Evolutionary conservation across 1,140 invertebrate genomes (phyloP), one percentile per base, ranked within the genome.

Genomic region (Eupeodes corollae): DNA sequence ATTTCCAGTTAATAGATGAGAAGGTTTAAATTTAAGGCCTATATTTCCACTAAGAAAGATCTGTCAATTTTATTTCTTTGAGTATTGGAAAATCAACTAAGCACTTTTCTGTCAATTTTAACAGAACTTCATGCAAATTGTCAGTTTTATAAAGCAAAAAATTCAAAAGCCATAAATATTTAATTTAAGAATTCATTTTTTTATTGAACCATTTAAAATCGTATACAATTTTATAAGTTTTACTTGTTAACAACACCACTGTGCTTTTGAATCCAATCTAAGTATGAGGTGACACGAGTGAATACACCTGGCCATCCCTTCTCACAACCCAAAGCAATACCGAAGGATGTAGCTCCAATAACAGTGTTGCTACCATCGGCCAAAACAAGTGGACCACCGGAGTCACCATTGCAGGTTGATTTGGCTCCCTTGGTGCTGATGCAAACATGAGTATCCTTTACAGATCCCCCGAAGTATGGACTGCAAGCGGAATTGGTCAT

Each of bases 321-420:
- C 51, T 74, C 70, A 56, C 77, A 79, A 2, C 75, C 75, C 6
- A 60, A 35, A 11, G 52, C 53, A 46, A 72, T 72, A 9, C 75
- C 75, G 53, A 77, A 79, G 46, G 74, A 76, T 0, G 73, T 67
- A 18, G 75, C 60, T 16, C 76, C 76, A 13, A 78, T 66, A 43
- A 73, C 55, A 1, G 67, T 68, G 16, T 56, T 46, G 6, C 44
- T 44, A 13, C 53, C 54, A 39, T 73, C 70, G 5, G 52, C 19
- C 5, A 65, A 44, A 0, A 70, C 61, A 46, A 78, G 55, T 6
- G 72, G 70, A 42, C 76, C 75, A 49, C 75, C 75, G 51, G 73
- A 75, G 58, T 78, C 75, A 44, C 75, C 75, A 50, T 58, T 61
- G 53, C 63, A 67, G 44, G 54, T 66, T 21, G 63, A 62, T 6